A percentile compares a stretch with the other conserved stretches of the same genome.
These are phyloP conservation scores for Chamaea fasciata DNA, from an alignment of 2,113 vertebrate species.

Conservation along the genomic window DNA sequence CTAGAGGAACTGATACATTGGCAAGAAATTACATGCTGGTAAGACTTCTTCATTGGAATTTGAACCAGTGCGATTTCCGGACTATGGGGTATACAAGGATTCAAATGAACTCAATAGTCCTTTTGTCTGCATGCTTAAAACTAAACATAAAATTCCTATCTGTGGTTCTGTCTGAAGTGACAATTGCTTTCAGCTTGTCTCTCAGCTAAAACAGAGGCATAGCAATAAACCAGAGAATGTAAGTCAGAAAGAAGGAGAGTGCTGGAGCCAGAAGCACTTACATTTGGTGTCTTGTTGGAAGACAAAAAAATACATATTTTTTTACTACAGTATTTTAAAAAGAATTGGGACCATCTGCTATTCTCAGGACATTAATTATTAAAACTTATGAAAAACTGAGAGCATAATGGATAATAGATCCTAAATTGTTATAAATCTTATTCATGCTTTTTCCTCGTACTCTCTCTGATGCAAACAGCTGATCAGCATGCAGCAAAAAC, in stretches of 20 bases:
- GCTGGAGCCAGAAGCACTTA: background rate
- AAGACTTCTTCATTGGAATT: background rate
- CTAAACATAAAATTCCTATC: background rate
- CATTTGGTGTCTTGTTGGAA: background rate
- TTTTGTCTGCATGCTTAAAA: background rate
- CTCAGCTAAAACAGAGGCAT: background rate
- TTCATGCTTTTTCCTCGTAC: background rate
- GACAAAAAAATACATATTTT: background rate
- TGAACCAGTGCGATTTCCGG: background rate
- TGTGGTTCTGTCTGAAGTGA: background rate
- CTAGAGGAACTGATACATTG: background rate
- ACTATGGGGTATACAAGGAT: background rate
- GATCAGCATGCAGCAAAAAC: background rate
- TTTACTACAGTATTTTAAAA: conserved; percentile 8
- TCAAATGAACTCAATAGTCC: background rate
- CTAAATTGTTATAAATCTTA: background rate
- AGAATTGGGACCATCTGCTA: conserved; percentile 20
- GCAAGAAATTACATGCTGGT: background rate
- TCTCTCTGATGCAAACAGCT: background rate
- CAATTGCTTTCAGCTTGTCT: background rate
- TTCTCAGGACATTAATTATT: conserved; percentile 44
- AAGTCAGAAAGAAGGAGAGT: background rate
- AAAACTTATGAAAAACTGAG: background rate
- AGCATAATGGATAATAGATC: background rate
- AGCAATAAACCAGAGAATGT: background rate